A percentile compares a stretch with the other conserved stretches of the same genome.
Evolutionary conservation across 2,113 vertebrate species (phyloP).

Genomic region (Macaca mulatta): DNA sequence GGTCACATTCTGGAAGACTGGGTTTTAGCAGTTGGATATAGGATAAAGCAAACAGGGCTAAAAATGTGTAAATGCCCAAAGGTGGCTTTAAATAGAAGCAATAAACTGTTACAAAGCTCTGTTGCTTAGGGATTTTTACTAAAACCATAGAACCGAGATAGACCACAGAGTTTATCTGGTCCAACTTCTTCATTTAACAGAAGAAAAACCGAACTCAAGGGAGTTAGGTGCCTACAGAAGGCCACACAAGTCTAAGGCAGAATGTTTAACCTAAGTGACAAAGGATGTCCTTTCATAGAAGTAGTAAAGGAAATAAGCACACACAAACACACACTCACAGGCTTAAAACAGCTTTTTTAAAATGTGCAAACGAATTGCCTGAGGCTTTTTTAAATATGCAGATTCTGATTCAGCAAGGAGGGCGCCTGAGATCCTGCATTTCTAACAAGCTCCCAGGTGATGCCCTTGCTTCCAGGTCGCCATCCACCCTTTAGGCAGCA

Average conservation of each 20-base stretch:
- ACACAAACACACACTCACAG: neutral
- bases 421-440: neutral
- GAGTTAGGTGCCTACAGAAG: neutral
- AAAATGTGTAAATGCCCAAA: slow-evolving; percentile 67
- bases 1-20: slow-evolving; percentile 6
- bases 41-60: slow-evolving; percentile 51
- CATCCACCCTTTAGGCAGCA: neutral
- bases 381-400: slow-evolving; percentile 14
- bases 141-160: slow-evolving; percentile 46
- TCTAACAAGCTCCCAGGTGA: neutral
- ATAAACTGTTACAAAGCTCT: slow-evolving; percentile 64
- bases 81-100: slow-evolving; percentile 68
- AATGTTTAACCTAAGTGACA: neutral
- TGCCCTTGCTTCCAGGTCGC: neutral
- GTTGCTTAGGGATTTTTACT: slow-evolving; percentile 47
- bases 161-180: neutral
- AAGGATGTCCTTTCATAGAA: neutral
- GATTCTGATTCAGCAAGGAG: neutral
- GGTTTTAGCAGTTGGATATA: slow-evolving; percentile 37
- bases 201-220: neutral
- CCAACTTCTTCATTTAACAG: slow-evolving; percentile 17
- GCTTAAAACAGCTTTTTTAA: slow-evolving; percentile 13
- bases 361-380: slow-evolving; percentile 32
- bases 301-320: slow-evolving; percentile 9
- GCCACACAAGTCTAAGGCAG: neutral